Evolutionary conservation across 2,797 vertebrate species (phyloP).

Genomic region (Tenualosa ilisha): DNA sequence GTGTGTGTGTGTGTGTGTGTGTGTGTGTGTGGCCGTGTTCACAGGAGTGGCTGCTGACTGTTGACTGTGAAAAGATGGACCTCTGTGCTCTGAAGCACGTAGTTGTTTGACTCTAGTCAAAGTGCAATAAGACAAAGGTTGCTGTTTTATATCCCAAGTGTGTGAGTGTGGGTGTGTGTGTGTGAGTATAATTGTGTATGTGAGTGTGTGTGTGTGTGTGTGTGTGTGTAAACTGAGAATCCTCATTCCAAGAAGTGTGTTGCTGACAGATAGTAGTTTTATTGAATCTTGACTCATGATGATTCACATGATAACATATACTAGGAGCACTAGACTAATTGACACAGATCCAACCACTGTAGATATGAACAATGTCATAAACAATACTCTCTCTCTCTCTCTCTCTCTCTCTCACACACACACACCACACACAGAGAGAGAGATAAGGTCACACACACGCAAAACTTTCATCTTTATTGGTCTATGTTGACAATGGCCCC

Average conservation of each 20-base stretch:
- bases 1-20: background rate
- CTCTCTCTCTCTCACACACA: background rate
- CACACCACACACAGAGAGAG: background rate
- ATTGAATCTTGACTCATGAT: background rate
- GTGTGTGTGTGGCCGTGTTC: background rate
- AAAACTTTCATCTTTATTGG: slow-evolving; percentile 13
- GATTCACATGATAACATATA: background rate
- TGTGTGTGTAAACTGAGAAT: background rate
- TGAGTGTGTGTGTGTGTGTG: background rate
- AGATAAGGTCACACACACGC: background rate
- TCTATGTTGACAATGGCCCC: background rate
- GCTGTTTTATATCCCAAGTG: background rate
- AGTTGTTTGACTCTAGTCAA: background rate
- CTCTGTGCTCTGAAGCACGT: slow-evolving; percentile 16
- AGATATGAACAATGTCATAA: background rate
- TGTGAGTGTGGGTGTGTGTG: background rate
- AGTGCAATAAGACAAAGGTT: slow-evolving; percentile 17
- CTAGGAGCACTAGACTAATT: background rate
- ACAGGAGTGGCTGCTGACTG: slow-evolving; percentile 8
- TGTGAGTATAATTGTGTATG: background rate
- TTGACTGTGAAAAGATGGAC: background rate
- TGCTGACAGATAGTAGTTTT: background rate
- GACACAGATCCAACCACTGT: background rate
- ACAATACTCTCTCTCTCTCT: background rate
- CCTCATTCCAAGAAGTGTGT: background rate